phyloP scores from a whole-genome alignment of 2,888 invertebrate species.

The Hesperia comma region DNA sequence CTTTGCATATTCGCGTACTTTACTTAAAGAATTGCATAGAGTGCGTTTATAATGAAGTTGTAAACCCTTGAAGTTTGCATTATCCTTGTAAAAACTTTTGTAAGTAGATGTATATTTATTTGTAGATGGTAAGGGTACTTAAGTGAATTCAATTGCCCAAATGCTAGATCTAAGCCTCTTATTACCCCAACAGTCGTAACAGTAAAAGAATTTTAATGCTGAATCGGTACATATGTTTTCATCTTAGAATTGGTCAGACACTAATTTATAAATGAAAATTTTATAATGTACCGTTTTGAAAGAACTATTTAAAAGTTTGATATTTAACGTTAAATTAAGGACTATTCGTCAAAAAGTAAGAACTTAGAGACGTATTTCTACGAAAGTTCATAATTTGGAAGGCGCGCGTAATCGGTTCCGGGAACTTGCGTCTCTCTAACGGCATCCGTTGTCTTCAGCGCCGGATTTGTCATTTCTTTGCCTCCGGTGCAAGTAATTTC shows the following conservation, averaged over 20 bases:
- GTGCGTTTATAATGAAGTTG: conserved; percentile 15
- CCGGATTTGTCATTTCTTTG: conserved; percentile 41
- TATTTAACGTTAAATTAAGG: no score
- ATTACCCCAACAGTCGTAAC: no score
- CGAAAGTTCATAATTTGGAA: not conserved
- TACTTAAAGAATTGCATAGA: conserved; percentile 7
- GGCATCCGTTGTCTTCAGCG: conserved; percentile 5
- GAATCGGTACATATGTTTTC: no score
- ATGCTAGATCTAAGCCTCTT: not conserved
- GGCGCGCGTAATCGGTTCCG: not conserved
- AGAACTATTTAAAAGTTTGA: no score
- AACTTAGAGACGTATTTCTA: not conserved
- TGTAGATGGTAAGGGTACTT: no score
- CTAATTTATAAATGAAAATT: no score
- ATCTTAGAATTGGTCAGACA: no score
- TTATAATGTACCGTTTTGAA: no score
- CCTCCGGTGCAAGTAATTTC: conserved; percentile 41
- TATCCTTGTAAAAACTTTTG: no score
- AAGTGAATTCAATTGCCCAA: no score
- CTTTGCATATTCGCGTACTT: conserved; percentile 24
- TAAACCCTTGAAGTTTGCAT: not conserved
- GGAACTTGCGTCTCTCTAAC: conserved; percentile 7
- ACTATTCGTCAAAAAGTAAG: not conserved
- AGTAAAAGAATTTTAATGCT: no score
- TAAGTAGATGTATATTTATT: no score